Evolutionary conservation across 2,113 vertebrate genomes (phyloP).

Genomic region (Psittacus erithacus): DNA sequence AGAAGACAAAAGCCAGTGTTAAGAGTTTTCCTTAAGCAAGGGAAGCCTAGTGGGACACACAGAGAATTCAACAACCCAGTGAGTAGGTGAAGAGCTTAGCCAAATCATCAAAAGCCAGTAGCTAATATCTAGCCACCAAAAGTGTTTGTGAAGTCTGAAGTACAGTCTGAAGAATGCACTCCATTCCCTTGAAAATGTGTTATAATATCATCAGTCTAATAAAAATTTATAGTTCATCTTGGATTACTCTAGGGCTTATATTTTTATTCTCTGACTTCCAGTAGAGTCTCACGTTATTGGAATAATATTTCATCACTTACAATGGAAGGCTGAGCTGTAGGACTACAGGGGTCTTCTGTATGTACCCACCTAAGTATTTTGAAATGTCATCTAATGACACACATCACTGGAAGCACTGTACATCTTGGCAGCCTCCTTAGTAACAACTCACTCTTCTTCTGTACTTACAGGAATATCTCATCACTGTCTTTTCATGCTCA

Average conservation of each 20-base stretch:
- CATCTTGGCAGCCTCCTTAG: not conserved
- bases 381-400: not conserved
- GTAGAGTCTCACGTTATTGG: not conserved
- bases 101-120: not conserved
- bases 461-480: not conserved
- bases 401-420: not conserved
- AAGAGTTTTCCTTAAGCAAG: not conserved
- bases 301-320: not conserved
- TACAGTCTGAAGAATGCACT: not conserved
- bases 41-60: accelerated
- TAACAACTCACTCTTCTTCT: not conserved
- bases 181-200: not conserved
- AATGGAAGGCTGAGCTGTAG: not conserved
- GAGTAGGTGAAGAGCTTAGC: not conserved
- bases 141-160: not conserved
- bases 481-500: not conserved
- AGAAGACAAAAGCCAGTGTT: not conserved
- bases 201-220: not conserved
- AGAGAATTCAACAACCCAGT: not conserved
- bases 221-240: not conserved
- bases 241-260: not conserved
- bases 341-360: not conserved
- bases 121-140: not conserved
- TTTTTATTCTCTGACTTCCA: not conserved
- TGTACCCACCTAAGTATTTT: not conserved